Conservation (phyloP, 2,888 invertebrate species). For the Xanthostigma xanthostigma region DNA sequence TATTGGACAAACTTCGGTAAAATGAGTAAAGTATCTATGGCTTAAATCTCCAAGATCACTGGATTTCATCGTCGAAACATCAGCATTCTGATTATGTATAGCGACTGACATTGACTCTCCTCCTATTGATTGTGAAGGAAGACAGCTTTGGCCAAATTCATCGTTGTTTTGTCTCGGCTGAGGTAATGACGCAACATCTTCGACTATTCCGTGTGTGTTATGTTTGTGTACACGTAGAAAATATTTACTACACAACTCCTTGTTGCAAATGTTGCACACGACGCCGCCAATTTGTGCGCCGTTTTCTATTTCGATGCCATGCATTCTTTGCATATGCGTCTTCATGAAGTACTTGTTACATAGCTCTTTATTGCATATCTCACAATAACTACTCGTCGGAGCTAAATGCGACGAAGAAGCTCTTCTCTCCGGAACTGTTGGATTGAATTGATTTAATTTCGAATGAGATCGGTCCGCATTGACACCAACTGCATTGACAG, state of each 20-base stretch:
- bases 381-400: slow-evolving; percentile 80
- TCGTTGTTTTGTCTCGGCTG: slow-evolving; percentile 10
- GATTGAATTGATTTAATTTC: slow-evolving; percentile 16
- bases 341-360: slow-evolving; percentile 99
- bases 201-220: slow-evolving; percentile 92
- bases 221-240: slow-evolving; percentile 95
- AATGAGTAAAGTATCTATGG: slow-evolving; percentile 48
- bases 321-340: slow-evolving; percentile 98
- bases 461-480: slow-evolving; percentile 3
- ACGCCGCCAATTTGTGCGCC: slow-evolving; percentile 87
- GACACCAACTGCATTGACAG: neutral
- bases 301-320: slow-evolving; percentile 85
- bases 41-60: slow-evolving; percentile 40
- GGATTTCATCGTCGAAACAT: slow-evolving; percentile 33
- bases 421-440: slow-evolving; percentile 32
- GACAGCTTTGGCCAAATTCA: neutral
- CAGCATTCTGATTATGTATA: no score
- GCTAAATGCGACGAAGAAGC: slow-evolving; percentile 41
- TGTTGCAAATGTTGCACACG: slow-evolving; percentile 94
- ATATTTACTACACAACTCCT: slow-evolving; percentile 95
- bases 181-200: slow-evolving; percentile 42
- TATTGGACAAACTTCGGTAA: slow-evolving; percentile 66
- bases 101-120: no score
- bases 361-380: slow-evolving; percentile 95
- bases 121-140: no score